These are phyloP conservation scores for Scaptodrosophila lebanonensis DNA, from an alignment of 1,140 invertebrate genomes.

Conservation along the genomic window DNA sequence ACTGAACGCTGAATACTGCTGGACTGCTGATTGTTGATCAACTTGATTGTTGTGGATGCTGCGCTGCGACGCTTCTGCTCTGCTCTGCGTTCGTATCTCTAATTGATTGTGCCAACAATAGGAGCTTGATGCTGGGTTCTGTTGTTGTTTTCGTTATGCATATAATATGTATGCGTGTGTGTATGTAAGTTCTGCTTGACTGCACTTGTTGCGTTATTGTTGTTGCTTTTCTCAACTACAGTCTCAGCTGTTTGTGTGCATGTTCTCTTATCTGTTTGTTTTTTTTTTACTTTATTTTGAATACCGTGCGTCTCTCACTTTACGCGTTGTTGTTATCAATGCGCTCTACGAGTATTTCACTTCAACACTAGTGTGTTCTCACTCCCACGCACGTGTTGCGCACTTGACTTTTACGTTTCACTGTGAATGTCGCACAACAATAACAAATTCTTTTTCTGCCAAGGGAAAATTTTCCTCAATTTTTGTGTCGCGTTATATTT, in stretches of 20 bases:
- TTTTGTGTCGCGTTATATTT: constrained; percentile 39
- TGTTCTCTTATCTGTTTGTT: constrained; percentile 42
- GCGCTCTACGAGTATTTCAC: constrained; percentile 8
- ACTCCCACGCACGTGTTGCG: constrained; percentile 35
- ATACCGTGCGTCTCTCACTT: constrained; percentile 19
- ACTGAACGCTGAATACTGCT: constrained; percentile 15
- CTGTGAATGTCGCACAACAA: constrained; percentile 49
- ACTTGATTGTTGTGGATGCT: constrained; percentile 31
- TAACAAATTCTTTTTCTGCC: constrained; percentile 61
- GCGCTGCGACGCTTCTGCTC: constrained; percentile 35
- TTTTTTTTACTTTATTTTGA: constrained; percentile 22
- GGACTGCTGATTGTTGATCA: constrained; percentile 24
- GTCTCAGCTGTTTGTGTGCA: constrained; percentile 63
- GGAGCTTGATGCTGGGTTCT: constrained; percentile 42
- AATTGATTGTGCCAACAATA: constrained; percentile 50
- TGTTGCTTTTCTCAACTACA: constrained; percentile 11
- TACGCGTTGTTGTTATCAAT: constrained; percentile 27
- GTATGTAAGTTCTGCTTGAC: not conserved
- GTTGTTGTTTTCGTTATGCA: constrained; percentile 7
- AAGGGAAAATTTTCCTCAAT: constrained; percentile 50
- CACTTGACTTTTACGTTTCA: constrained; percentile 36
- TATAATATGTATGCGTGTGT: constrained; percentile 7
- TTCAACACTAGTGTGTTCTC: constrained; percentile 20
- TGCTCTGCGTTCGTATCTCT: constrained; percentile 37
- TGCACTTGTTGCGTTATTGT: constrained; percentile 1